Conservation (phyloP, 2,113 vertebrate genomes). For the Pyxicephalus adspersus region DNA sequence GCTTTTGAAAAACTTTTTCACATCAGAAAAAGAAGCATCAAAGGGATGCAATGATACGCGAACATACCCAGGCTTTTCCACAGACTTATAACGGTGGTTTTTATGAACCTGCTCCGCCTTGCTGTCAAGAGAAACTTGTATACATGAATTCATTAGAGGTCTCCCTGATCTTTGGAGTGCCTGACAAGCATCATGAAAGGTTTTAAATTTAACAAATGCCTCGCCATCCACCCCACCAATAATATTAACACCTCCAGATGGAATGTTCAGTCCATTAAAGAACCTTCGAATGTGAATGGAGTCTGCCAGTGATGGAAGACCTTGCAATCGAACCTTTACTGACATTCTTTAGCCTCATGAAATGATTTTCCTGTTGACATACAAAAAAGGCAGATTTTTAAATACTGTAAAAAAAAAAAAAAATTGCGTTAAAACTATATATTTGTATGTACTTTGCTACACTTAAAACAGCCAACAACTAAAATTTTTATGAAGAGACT, state of each 20-base stretch:
- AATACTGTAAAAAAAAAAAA: too few relatives aligned
- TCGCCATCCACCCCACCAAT: constrained; percentile 93
- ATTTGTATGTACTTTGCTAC: too few relatives aligned
- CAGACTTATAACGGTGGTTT: too few relatives aligned
- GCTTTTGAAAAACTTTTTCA: constrained; percentile 82
- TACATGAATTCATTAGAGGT: constrained; percentile 80
- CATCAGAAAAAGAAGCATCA: constrained; percentile 81
- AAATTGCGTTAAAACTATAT: too few relatives aligned
- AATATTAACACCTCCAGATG: constrained; percentile 96
- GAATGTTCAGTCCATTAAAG: constrained; percentile 98
- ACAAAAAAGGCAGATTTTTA: not conserved
- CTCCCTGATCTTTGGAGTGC: constrained; percentile 90
- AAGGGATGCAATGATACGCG: constrained; percentile 90
- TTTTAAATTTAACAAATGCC: constrained; percentile 97
- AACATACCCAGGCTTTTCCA: constrained; percentile 68
- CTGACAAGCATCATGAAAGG: constrained; percentile 92
- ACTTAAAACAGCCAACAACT: too few relatives aligned
- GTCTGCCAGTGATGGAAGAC: constrained; percentile 91
- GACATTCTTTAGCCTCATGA: constrained; percentile 85
- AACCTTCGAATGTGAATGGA: constrained; percentile 96
- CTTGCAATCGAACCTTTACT: constrained; percentile 99
- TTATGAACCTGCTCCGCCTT: constrained; percentile 73
- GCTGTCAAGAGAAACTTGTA: constrained; percentile 91
- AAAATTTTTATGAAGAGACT: too few relatives aligned
- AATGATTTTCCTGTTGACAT: constrained; percentile 78